phyloP scores from a whole-genome alignment of 2,888 invertebrate species.

The Junonia oenone region DNA sequence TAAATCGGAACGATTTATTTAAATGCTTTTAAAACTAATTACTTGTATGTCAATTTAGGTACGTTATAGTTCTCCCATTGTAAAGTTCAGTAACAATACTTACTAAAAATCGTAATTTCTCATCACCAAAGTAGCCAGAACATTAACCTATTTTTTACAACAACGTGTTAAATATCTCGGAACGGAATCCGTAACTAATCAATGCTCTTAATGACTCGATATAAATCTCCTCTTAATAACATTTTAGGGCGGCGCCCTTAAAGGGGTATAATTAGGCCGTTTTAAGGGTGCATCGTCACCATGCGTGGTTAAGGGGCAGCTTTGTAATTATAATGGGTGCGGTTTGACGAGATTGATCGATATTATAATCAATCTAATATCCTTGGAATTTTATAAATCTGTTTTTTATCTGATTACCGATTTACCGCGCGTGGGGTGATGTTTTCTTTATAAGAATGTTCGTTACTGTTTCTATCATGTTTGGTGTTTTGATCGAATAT shows the following conservation, averaged over 20 bases:
- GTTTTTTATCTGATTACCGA: not conserved
- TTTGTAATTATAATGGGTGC: slow-evolving; percentile 1
- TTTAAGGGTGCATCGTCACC: slow-evolving; percentile 69
- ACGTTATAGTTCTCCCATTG: no score
- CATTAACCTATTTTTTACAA: slow-evolving; percentile 8
- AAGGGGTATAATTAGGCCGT: slow-evolving; percentile 68
- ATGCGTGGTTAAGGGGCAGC: slow-evolving; percentile 50
- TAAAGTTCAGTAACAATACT: no score
- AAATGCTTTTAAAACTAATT: no score
- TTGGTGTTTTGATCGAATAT: no score
- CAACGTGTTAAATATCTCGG: slow-evolving; percentile 28
- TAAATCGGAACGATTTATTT: no score
- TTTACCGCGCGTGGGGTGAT: not conserved
- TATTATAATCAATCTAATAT: slow-evolving; percentile 8
- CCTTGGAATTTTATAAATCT: not conserved
- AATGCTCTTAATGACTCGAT: slow-evolving; percentile 58
- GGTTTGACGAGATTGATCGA: not conserved
- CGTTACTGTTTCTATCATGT: not conserved
- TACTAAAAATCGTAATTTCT: not conserved
- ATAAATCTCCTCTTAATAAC: slow-evolving; percentile 71
- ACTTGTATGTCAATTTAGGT: no score
- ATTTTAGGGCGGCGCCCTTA: slow-evolving; percentile 56
- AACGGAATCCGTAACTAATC: slow-evolving; percentile 53
- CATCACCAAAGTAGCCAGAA: not conserved
- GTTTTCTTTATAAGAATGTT: not conserved